Evolutionary conservation across 2,888 invertebrate species (phyloP), one percentile per base, ranked within the genome.

Genomic region (Theristus sp.): DNA sequence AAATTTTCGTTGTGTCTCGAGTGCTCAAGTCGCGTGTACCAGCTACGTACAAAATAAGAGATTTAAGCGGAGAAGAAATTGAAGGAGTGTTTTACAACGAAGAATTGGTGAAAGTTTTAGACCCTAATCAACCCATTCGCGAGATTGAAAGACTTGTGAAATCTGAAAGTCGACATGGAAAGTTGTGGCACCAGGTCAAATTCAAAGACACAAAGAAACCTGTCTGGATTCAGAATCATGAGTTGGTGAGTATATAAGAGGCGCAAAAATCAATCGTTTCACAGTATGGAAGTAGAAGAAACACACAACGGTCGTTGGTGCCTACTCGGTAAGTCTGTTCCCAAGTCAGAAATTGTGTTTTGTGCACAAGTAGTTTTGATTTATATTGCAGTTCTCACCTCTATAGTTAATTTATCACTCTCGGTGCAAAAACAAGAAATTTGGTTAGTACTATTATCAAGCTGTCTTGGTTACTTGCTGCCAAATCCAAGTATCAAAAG

Each of bases 21-120:
- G 13, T 27, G 13, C 25, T 28, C 24, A 2, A 6, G 13, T 54
- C 26, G 3, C 13, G 49, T n/a, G 6, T 3, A 2, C 49, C 31
- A 2, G 53, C 54, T 22, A 29, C 52, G 2, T 59, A 54, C 25
- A 59, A 30, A 24, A 2, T 59, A 6, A 49, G 17, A n/a, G 59
- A 59, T 25, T 3, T 27, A n/a, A 13, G 28, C 6, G 59, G 30
- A 22, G 59, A 54, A 54, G 54, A 52, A 17, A 26, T 59, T 29
- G 25, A 59, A 26, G 59, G 59, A 1, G 25, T 47, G 10, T 59
- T 59, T 29, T 59, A 59, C 30, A 30, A 54, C 10, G 27, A 54
- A 24, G 53, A 59, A 28, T n/a, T 59, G 2, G 47, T 47, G 26
- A 13, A n/a, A 10, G 31, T 31, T 6, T 20, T 6, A 17, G 53